Conservation (phyloP, 2,888 invertebrate genomes). For the Pelosia muscerda region DNA sequence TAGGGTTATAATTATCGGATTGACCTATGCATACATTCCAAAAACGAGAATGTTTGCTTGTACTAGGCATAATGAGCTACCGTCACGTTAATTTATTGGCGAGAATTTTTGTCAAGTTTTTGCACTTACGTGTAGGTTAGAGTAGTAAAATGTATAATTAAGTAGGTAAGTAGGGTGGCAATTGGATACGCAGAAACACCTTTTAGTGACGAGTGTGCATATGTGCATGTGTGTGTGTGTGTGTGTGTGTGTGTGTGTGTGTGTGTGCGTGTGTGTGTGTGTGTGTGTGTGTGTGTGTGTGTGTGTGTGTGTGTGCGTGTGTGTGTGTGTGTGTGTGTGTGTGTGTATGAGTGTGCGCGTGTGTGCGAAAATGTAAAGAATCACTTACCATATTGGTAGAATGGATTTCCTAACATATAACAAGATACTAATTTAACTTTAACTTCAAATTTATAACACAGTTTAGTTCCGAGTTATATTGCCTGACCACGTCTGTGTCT, state of each 20-base stretch:
- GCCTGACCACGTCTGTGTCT: not conserved
- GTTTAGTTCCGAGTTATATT: not conserved
- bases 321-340: too few relatives aligned
- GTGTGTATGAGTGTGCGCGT: too few relatives aligned
- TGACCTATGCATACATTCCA: not conserved
- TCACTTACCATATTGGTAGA: not conserved
- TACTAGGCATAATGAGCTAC: too few relatives aligned
- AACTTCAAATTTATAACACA: not conserved
- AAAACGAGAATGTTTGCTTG: not conserved
- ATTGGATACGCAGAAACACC: too few relatives aligned
- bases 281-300: too few relatives aligned
- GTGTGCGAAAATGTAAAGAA: too few relatives aligned
- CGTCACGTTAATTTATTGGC: not conserved
- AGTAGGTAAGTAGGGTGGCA: too few relatives aligned
- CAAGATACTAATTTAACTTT: not conserved
- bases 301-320: too few relatives aligned
- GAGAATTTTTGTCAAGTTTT: not conserved
- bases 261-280: too few relatives aligned
- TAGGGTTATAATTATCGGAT: slow-evolving; percentile 4
- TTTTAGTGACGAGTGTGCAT: too few relatives aligned
- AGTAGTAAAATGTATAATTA: not conserved
- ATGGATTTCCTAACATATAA: not conserved
- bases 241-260: too few relatives aligned
- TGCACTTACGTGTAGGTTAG: not conserved
- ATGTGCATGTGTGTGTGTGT: too few relatives aligned